Conservation (phyloP, 2,113 vertebrate species). For the Xenus cinereus region DNA sequence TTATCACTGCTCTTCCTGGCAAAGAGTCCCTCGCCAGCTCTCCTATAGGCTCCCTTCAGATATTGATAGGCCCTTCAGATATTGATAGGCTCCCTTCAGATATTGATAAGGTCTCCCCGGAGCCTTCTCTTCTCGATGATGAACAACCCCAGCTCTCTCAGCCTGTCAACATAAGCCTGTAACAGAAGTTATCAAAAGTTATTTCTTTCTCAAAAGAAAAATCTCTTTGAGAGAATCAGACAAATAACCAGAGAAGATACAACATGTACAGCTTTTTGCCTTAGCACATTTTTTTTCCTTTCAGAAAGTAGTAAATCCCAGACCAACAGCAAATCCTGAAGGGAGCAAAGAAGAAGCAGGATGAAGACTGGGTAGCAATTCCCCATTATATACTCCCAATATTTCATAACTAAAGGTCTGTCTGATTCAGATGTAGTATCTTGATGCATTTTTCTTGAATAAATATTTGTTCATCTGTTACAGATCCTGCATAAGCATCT, state of each 20-base stretch:
- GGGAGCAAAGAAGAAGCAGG: not conserved
- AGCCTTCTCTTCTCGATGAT: too few relatives aligned
- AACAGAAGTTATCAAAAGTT: not conserved
- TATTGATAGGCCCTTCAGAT: too few relatives aligned
- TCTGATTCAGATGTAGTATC: not conserved
- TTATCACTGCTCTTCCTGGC: too few relatives aligned
- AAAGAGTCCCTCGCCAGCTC: too few relatives aligned
- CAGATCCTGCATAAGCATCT: not conserved
- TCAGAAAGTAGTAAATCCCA: not conserved
- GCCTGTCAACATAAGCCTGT: too few relatives aligned
- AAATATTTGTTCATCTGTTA: not conserved
- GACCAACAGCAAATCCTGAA: not conserved
- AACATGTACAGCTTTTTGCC: not conserved
- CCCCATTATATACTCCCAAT: not conserved
- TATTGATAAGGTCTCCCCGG: too few relatives aligned
- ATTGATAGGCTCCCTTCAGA: too few relatives aligned
- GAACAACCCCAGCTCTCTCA: too few relatives aligned
- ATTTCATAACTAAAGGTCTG: not conserved
- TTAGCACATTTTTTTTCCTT: not conserved
- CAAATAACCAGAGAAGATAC: not conserved
- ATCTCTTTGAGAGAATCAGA: not conserved
- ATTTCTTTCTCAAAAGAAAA: not conserved
- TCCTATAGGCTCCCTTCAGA: too few relatives aligned
- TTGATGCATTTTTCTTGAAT: not conserved
- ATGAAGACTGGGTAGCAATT: not conserved